Evolutionary conservation across 2,797 vertebrate species (phyloP), one percentile per base, ranked within the genome.

Genomic region (Setipinna tenuifilis): DNA sequence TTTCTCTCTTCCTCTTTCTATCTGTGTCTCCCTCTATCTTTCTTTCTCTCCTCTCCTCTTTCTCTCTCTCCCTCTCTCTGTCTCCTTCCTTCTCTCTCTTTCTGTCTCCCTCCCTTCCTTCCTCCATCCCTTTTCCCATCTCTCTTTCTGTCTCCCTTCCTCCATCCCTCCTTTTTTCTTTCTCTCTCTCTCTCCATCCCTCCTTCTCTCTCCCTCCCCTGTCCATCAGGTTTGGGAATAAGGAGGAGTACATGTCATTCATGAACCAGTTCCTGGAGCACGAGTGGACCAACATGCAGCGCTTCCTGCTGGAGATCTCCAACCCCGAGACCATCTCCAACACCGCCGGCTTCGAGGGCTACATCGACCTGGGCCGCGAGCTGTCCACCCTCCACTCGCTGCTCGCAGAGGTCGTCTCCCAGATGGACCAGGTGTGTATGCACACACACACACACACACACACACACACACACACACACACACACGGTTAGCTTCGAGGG

Each of bases 211-310:
- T 19, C 14, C 44, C 44, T 50, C n/a, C 86, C 88, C 90, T 2
- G 90, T 59, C 57, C 17, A 12, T 19, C 17, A 99, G 98, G 93
- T 99, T 99, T 87, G 98, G 97, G 78, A 99, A 97, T 94, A 99
- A 99, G 90, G 98, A 99, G 83, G 98, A 99, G 83, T 99, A 99
- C 94, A 99, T 99, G 98, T 99, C 98, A 21, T 99, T 99, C 91
- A 99, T 99, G 98, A 99, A 99, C 93, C 97, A 98, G 94, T 99
- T 99, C 93, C 92, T 99, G 91, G 98, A 99, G 90, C 98, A 98
- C 0, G 98, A 99, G 89, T 99, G 98, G 98, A 98, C 97, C 87
- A 99, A 98, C 90, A 99, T 99, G 98, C 98, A 99, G 92, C 97
- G 97, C 25, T 99, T 99, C 90, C 94, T 99, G 9, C 92, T 98